Conservation (phyloP, 1,140 invertebrate species). For the Carcinoscorpius rotundicauda region DNA sequence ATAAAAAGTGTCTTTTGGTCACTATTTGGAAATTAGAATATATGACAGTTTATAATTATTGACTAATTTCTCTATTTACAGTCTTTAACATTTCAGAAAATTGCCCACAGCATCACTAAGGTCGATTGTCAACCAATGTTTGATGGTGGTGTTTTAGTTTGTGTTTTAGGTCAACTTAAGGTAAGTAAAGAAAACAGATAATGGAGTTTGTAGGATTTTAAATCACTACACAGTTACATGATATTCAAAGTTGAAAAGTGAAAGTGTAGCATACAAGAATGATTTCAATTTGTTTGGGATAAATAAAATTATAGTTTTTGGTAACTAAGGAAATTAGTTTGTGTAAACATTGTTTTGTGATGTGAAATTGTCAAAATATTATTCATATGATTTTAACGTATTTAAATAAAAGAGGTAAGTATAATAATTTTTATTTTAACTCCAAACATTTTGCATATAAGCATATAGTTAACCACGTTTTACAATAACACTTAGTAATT, state of each 20-base stretch:
- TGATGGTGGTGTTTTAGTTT: constrained; percentile 85
- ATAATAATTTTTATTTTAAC: too few relatives aligned
- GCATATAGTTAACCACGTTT: too few relatives aligned
- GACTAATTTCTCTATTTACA: constrained; percentile 35
- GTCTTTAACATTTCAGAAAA: constrained; percentile 82
- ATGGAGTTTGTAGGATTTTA: constrained; percentile 5
- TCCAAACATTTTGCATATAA: too few relatives aligned
- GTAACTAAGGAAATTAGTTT: background rate
- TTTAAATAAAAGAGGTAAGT: too few relatives aligned
- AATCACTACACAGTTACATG: background rate
- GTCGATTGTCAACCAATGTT: constrained; percentile 91
- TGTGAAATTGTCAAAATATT: too few relatives aligned
- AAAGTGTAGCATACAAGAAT: background rate
- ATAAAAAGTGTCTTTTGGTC: too few relatives aligned
- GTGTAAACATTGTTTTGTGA: too few relatives aligned
- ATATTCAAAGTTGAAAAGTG: background rate
- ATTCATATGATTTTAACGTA: too few relatives aligned
- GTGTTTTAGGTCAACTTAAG: constrained; percentile 84
- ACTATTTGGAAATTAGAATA: too few relatives aligned
- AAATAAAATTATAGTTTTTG: background rate
- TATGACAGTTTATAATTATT: too few relatives aligned
- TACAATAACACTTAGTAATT: too few relatives aligned
- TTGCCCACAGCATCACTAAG: constrained; percentile 77
- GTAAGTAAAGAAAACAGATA: constrained; percentile 39
- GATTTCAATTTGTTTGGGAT: too few relatives aligned